Percentiles rank a stretch among this genome's conserved stretches.
phyloP scores from a whole-genome alignment of 2,797 vertebrate genomes.

The Clarias platycephalus region DNA sequence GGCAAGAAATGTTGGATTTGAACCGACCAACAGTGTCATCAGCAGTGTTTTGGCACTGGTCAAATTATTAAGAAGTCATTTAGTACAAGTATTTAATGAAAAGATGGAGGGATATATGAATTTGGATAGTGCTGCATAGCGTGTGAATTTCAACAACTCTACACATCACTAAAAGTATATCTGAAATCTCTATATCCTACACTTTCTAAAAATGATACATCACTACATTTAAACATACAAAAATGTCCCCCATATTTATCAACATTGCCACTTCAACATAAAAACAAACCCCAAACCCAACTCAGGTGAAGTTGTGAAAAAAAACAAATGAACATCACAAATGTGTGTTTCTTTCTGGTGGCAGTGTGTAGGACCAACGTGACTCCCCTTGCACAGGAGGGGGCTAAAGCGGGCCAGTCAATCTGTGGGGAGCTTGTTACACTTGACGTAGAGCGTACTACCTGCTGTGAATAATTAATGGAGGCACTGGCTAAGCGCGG shows the following conservation, averaged over 20 bases:
- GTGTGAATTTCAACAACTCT: not conserved
- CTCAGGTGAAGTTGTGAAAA: constrained; percentile 11
- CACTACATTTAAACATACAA: not conserved
- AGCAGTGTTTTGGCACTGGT: not conserved
- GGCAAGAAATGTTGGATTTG: not conserved
- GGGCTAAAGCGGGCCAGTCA: constrained; percentile 44
- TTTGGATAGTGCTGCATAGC: not conserved
- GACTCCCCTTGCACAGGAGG: constrained; percentile 46
- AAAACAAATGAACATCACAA: constrained; percentile 52
- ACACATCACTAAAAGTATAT: not conserved
- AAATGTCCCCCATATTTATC: not conserved
- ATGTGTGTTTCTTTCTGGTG: constrained; percentile 48
- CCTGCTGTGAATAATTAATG: constrained; percentile 87
- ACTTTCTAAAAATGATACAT: no score
- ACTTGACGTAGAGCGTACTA: constrained; percentile 60
- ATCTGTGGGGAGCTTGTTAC: constrained; percentile 63
- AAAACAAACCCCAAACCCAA: constrained; percentile 15
- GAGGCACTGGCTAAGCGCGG: constrained; percentile 83
- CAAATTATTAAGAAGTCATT: not conserved
- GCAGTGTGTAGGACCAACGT: constrained; percentile 43
- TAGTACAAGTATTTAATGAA: not conserved
- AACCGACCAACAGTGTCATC: not conserved
- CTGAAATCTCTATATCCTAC: not conserved
- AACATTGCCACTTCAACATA: constrained; percentile 1
- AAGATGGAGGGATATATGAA: no score